Evolutionary conservation across 2,113 vertebrate genomes (phyloP), one percentile per base, ranked within the genome.

Genomic region (Onychostruthus taczanowskii): DNA sequence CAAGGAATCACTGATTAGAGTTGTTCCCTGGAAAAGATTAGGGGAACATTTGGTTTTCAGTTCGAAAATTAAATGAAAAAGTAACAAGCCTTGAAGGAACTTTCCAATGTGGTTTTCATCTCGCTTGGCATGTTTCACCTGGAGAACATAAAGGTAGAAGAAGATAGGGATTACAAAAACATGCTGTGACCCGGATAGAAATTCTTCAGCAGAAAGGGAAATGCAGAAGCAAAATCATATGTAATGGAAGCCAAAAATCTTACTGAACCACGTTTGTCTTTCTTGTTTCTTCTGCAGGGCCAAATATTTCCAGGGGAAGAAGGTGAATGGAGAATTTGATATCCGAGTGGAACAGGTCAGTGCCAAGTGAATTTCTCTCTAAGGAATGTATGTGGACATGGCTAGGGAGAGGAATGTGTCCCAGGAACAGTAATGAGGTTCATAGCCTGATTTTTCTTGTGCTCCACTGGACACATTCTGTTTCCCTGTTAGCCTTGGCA

Each of bases 331-430:
- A 78, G 99, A 99, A 67, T 98, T 98, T 61, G 99, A 99, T 94
- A 99, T 99, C 88, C 98, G 98, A 43, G 99, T 99, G 91, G 99
- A 99, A 89, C 99, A 99, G 99, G 99, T 99, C 97, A 94, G 97
- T 98, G 78, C 22, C 47, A 75, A 90, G 15, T 44, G 21, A 88
- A 76, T 78, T 70, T 67, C 21, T 24, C 30, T 77, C 11, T 70
- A 41, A 77, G 37, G 83, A 73, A 49, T 33, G 23, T 16, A 2
- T 69, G 33, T 73, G 30, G 37, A 30, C 13, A 87, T 3, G 1
- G 8, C 18, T 70, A 28, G 80, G 43, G 24, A 80, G 50, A 87
- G 6, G 19, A 30, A 49, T 59, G 12, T 77, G 20, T 52, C 58
- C 10, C 31, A 63, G 50, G 30, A 68, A 23, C 16, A 73, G 18